Evolutionary conservation across 1,140 invertebrate species (phyloP), one percentile per base, ranked within the genome.

Genomic region (Meloidogyne chitwoodi): DNA sequence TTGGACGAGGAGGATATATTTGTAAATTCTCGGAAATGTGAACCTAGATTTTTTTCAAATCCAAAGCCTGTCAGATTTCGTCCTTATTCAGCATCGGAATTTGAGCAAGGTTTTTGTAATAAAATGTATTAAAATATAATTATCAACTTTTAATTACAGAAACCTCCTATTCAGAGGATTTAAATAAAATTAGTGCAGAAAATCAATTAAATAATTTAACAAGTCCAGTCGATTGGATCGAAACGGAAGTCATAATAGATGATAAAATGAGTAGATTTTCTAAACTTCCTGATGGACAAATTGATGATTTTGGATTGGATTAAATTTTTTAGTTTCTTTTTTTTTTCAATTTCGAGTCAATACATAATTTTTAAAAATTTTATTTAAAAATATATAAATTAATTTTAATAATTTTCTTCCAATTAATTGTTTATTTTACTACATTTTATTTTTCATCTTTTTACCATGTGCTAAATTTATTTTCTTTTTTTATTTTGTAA

Each of bases 261-360:
- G 26, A 73, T 31, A 22, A 67, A 24, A 22, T 34, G 1, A n/a
- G n/a, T 5, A 19, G n/a, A 14, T 34, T n/a, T 4, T 22, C 70
- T 22, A 38, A 64, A n/a, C 65, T 73, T 24, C 70, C 70, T 4
- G 70, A 73, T 34, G 70, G 70, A 29, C 70, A 73, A 22, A 73
- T 48, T 3, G 70, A 73, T 34, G 70, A 73, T 73, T 73, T 73
- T 29, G 70, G 70, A 63, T 12, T 73, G 56, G 70, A 73, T 63
- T 73, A 19, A 73, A 0, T 22, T 22, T 8, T 67, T 19, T 8
- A 1, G 6, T 16, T 16, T 4, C 16, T 19, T 6, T 56, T 16
- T 6, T 56, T 56, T 56, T 22, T 56, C 6, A n/a, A n/a, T 56
- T 56, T 56, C n/a, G n/a, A 22, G 48, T 56, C 48, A 56, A 16